phyloP scores from a whole-genome alignment of 2,113 vertebrate genomes.

The Rhinopomastus cyanomelas region DNA sequence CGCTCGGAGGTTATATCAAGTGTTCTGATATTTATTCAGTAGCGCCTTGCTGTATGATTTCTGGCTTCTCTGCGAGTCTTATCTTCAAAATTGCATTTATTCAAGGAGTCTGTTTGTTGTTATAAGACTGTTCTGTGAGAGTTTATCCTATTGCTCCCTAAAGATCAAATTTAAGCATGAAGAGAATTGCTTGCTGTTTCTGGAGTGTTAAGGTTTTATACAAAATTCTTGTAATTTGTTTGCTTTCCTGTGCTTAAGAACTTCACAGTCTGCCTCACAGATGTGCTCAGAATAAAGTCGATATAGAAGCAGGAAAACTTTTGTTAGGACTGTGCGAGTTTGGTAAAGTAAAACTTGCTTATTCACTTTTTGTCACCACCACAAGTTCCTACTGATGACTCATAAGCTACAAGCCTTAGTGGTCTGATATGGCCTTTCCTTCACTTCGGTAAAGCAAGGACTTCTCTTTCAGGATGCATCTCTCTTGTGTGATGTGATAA shows the following conservation, averaged over 20 bases:
- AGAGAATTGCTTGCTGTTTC: constrained; percentile 19
- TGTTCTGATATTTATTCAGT: constrained; percentile 35
- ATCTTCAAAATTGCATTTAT: constrained; percentile 58
- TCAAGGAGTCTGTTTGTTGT: constrained; percentile 35
- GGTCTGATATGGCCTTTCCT: not conserved
- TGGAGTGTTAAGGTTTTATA: not conserved
- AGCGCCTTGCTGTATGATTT: constrained; percentile 13
- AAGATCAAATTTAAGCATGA: constrained; percentile 53
- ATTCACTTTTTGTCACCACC: not conserved
- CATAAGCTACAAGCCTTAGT: not conserved
- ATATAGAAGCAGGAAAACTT: not conserved
- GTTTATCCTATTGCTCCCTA: constrained; percentile 37
- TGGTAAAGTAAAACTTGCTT: not conserved
- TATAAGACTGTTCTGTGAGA: constrained; percentile 38
- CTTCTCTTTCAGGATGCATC: not conserved
- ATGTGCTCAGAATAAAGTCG: not conserved
- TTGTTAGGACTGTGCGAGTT: not conserved
- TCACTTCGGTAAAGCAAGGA: not conserved
- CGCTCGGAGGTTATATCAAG: not conserved
- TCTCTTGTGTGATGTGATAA: not conserved
- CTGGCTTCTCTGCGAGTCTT: constrained; percentile 4
- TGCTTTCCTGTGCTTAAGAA: not conserved
- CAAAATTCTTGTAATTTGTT: constrained; percentile 26
- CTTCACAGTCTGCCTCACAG: not conserved
- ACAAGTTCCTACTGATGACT: not conserved